phyloP scores from a whole-genome alignment of 2,113 vertebrate species.

The Leptobrachium ailaonicum region DNA sequence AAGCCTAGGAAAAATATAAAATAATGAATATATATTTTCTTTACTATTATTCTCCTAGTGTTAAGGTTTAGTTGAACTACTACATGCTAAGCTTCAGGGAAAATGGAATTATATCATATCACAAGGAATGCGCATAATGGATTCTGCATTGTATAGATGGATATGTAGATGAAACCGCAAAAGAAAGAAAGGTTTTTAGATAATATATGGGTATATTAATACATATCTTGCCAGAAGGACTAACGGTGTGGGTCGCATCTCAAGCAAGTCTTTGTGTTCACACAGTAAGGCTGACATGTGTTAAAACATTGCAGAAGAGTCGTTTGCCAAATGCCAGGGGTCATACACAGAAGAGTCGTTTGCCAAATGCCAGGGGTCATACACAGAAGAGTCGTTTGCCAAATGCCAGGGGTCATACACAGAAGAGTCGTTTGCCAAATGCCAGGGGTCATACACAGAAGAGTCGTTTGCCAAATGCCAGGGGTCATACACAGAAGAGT shows the following conservation, averaged over 20 bases:
- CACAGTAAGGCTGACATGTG: constrained; percentile 37
- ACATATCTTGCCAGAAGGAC: constrained; percentile 2
- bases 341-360: too few species aligned
- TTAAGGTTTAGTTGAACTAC: neutral
- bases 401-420: too few species aligned
- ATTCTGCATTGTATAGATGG: constrained; percentile 11
- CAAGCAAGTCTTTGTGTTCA: constrained; percentile 7
- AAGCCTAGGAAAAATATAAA: constrained; percentile 12
- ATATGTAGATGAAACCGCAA: neutral
- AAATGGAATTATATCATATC: neutral
- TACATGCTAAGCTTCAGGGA: neutral
- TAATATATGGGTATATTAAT: constrained; percentile 34
- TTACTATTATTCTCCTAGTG: neutral
- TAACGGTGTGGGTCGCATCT: constrained; percentile 12
- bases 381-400: too few species aligned
- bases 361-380: too few species aligned
- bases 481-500: too few species aligned
- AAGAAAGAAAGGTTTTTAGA: constrained; percentile 25
- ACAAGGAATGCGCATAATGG: constrained; percentile 7
- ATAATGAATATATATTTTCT: neutral
- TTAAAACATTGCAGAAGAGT: constrained; percentile 17
- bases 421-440: too few species aligned
- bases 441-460: too few species aligned
- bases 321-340: too few species aligned
- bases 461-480: too few species aligned